Conservation (phyloP, 2,888 invertebrate species). For the Andrena flavipes region DNA sequence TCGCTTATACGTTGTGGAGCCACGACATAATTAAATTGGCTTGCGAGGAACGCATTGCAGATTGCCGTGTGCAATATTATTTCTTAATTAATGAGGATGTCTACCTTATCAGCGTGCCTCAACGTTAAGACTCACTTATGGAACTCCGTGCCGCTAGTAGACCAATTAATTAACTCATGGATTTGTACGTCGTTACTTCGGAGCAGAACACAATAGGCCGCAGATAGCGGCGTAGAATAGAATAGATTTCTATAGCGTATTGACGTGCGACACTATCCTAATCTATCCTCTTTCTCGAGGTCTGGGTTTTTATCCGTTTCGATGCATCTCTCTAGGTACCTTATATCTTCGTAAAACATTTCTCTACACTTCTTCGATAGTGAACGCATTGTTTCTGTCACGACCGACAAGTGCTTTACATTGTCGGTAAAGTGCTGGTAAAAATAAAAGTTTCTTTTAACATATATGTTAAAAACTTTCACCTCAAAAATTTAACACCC, state of each 20-base stretch:
- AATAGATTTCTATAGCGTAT: constrained; percentile 32
- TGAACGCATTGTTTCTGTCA: not conserved
- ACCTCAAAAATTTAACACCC: too few species aligned
- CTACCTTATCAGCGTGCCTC: constrained; percentile 35
- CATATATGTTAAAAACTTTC: too few species aligned
- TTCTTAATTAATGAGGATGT: constrained; percentile 50
- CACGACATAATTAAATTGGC: constrained; percentile 27
- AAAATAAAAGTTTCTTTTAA: too few species aligned
- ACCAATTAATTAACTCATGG: constrained; percentile 60
- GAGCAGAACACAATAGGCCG: constrained; percentile 33
- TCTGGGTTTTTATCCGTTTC: not conserved
- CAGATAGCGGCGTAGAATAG: constrained; percentile 5
- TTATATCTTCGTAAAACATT: not conserved
- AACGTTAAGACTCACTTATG: constrained; percentile 27
- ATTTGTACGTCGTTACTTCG: constrained; percentile 25
- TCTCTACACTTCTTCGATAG: too few species aligned
- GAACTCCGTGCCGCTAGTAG: not conserved
- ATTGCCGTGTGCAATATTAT: constrained; percentile 15
- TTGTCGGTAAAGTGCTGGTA: too few species aligned
- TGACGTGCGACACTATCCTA: constrained; percentile 9
- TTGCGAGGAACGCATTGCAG: not conserved
- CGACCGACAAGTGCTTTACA: not conserved
- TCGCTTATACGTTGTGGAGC: not conserved
- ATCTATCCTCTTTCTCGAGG: not conserved
- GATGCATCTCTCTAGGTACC: not conserved